Conservation (phyloP, 1,140 invertebrate species). For the Eriocheir sinensis region DNA sequence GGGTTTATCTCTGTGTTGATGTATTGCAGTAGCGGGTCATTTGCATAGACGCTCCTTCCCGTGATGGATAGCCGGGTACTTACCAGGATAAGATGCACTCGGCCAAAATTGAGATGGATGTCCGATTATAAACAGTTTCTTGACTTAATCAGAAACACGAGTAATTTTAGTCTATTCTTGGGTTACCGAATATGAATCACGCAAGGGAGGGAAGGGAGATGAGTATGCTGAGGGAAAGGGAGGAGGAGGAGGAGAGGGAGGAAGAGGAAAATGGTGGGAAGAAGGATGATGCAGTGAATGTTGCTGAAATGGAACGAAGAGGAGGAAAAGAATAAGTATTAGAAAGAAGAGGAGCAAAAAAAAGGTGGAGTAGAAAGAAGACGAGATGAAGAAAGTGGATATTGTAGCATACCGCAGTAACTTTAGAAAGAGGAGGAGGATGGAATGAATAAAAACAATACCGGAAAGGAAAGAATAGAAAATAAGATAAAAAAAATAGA, state of each 20-base stretch:
- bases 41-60: slow-evolving; percentile 15
- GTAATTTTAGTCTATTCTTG: neutral
- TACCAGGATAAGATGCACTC: slow-evolving; percentile 2
- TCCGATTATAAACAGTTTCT: slow-evolving; percentile 49
- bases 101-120: slow-evolving; percentile 40
- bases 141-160: slow-evolving; percentile 50
- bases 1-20: neutral
- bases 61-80: neutral
- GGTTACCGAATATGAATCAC: slow-evolving; percentile 17
- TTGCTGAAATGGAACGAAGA: neutral
- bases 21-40: slow-evolving; percentile 30
- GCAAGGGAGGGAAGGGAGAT: neutral
- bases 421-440: neutral
- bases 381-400: neutral
- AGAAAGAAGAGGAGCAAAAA: too few relatives aligned
- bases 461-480: neutral
- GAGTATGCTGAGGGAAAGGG: neutral
- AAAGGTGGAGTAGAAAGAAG: too few relatives aligned
- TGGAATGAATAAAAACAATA: neutral
- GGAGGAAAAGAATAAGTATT: neutral
- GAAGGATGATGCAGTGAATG: neutral
- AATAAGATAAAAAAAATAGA: too few relatives aligned
- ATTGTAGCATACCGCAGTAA: too few relatives aligned
- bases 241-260: neutral
- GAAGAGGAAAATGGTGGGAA: neutral